Percentiles rank a stretch among this genome's conserved stretches.
These are phyloP conservation scores for Euwallacea fornicatus DNA, from an alignment of 1,140 invertebrate species.

Conservation along the genomic window DNA sequence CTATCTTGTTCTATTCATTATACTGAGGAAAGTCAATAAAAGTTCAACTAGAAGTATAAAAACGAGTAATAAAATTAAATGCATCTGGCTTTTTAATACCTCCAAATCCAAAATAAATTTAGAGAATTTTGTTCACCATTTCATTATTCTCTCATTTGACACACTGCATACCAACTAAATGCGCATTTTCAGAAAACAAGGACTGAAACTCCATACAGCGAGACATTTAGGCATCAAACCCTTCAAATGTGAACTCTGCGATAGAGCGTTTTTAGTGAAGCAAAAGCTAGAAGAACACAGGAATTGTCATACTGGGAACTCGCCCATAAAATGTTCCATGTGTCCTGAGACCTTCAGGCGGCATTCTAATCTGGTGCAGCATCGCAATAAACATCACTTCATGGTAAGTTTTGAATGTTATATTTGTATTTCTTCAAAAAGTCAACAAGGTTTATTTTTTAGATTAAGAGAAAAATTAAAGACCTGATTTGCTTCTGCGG, in stretches of 20 bases:
- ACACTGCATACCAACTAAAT: background rate
- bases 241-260: conserved; percentile 70
- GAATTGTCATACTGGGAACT: conserved; percentile 78
- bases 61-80: no score
- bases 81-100: no score
- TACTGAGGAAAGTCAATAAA: no score
- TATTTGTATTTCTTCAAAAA: background rate
- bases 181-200: conserved; percentile 21
- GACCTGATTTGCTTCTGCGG: conserved; percentile 83
- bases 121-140: no score
- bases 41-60: no score
- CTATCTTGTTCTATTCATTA: no score
- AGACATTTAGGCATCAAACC: conserved; percentile 77
- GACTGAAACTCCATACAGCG: conserved; percentile 65
- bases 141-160: no score
- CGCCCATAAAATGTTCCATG: conserved; percentile 77
- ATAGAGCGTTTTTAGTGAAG: conserved; percentile 78
- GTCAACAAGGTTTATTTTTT: conserved; percentile 45
- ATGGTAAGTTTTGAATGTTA: conserved; percentile 10
- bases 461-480: conserved; percentile 67
- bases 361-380: conserved; percentile 83
- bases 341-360: conserved; percentile 82
- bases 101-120: no score
- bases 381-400: conserved; percentile 70
- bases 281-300: conserved; percentile 78